Evolutionary conservation across 1,140 invertebrate species (phyloP), one percentile per base, ranked within the genome.

Genomic region (Bombus affinis): DNA sequence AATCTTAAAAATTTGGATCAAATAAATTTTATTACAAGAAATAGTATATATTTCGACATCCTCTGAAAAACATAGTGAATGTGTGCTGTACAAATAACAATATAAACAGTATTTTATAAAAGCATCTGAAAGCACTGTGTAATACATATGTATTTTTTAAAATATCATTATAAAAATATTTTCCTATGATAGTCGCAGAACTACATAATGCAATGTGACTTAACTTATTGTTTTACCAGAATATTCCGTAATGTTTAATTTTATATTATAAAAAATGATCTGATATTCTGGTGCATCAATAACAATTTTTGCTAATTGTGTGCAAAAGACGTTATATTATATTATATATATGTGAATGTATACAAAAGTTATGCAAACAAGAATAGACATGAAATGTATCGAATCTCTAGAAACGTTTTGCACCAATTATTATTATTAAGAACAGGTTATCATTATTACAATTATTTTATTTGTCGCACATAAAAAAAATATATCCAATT

Each of bases 81-180:
- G 25, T 53, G 82, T 88, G 84, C 84, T 89, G 83, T 89, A 89
- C 74, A 88, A 89, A 83, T 75, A 89, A 86, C 37, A 65, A 62
- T 84, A 85, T 44, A 35, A 75, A 75, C 62, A 57, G 42, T 81
- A 83, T 79, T 80, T 79, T 83, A 80, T 86, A 76, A 65, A 86
- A 86, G 80, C 74, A 86, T 81, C 68, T 74, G 70, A 85, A 81
- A 77, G 66, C 53, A 66, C 28, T 39, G 57, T 83, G 72, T 82
- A 86, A 74, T 75, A 83, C 68, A 84, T 80, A 32, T 53, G 18
- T 53, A 53, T 53, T 22, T 81, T 59, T 62, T 62, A 44, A 81
- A 81, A 74, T 74, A 68, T 73, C 74, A 44, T 79, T 84, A 85
- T 37, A 75, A 85, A 85, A 81, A 75, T 85, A 85, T 72, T 74